Conservation (phyloP, 92 coral and sea anemone species). For the Siderastrea radians region DNA sequence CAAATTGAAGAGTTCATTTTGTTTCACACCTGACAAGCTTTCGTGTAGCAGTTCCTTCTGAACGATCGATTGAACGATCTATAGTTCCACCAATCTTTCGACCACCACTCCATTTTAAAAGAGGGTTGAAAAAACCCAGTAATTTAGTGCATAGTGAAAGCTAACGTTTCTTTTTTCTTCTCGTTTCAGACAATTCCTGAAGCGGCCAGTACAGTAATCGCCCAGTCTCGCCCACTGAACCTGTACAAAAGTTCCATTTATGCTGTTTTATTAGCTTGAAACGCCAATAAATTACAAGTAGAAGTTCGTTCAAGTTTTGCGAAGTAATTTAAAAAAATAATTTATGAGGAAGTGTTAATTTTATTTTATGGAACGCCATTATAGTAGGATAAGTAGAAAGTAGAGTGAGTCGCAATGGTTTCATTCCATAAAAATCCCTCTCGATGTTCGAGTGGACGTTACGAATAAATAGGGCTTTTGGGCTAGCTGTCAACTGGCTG, state of each 20-base stretch:
- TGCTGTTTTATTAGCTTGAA: constrained; percentile 6
- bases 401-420: constrained; percentile 12
- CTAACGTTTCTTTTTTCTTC: background rate
- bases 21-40: too few species aligned
- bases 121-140: too few species aligned
- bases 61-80: too few species aligned
- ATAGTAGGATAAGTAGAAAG: background rate
- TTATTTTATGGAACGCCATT: constrained; percentile 11
- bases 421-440: background rate
- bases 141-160: background rate
- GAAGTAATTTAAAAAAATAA: constrained; percentile 1
- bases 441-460: background rate
- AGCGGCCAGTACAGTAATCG: constrained; percentile 62
- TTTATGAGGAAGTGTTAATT: constrained; percentile 25
- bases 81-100: background rate
- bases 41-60: too few species aligned
- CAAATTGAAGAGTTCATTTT: too few species aligned
- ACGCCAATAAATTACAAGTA: background rate
- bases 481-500: constrained; percentile 13
- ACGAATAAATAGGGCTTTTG: constrained; percentile 7
- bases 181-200: constrained; percentile 60
- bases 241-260: constrained; percentile 18
- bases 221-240: constrained; percentile 61
- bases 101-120: too few species aligned
- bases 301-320: constrained; percentile 1